Conservation (phyloP, 1,140 invertebrate genomes). For the Drosophila gunungcola region DNA sequence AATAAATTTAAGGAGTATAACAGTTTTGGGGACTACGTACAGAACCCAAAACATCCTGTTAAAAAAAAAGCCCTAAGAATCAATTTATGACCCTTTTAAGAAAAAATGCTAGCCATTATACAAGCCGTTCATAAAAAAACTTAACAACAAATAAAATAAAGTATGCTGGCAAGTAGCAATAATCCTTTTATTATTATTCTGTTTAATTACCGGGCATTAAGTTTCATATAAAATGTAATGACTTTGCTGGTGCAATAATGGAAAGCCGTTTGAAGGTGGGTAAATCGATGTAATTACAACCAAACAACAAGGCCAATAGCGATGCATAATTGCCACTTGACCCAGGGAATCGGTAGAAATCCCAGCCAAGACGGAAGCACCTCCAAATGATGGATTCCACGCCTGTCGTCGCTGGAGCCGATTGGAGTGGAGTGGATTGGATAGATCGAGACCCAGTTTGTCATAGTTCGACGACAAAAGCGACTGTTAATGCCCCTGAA, state of each 20-base stretch:
- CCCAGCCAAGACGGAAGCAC: conserved; percentile 34
- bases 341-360: conserved; percentile 28
- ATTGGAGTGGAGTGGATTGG: conserved; percentile 2
- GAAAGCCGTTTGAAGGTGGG: conserved; percentile 8
- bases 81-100: too few relatives aligned
- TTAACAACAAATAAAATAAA: neutral
- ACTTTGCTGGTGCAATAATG: neutral
- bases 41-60: neutral
- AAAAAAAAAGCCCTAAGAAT: too few relatives aligned
- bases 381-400: conserved; percentile 3
- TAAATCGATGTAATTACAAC: conserved; percentile 26
- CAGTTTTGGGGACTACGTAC: conserved; percentile 6
- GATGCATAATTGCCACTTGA: conserved; percentile 29
- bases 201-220: neutral
- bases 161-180: neutral
- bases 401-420: conserved; percentile 31
- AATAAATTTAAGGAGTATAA: conserved; percentile 30
- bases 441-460: conserved; percentile 56
- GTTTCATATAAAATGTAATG: neutral
- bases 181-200: too few relatives aligned
- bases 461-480: conserved; percentile 45
- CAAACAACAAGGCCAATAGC: conserved; percentile 10
- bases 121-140: neutral
- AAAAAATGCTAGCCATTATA: too few relatives aligned
- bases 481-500: conserved; percentile 54